phyloP scores from a whole-genome alignment of 2,888 invertebrate species.

The Scaptomyza flava region DNA sequence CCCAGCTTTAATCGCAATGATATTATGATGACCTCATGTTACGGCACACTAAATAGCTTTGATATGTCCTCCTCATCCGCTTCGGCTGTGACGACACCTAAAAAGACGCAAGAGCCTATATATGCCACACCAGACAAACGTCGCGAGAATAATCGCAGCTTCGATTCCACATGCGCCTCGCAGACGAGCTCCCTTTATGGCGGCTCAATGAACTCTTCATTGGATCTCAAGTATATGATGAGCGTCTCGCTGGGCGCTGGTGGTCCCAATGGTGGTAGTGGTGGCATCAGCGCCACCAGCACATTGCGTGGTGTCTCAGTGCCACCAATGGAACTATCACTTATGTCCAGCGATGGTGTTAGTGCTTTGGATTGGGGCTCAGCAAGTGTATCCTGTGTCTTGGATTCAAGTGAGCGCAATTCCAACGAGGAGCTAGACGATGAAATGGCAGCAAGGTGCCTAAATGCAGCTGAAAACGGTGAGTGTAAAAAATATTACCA shows the following conservation, averaged over 20 bases:
- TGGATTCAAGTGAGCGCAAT: constrained; percentile 67
- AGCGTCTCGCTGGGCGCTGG: constrained; percentile 56
- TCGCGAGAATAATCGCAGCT: constrained; percentile 79
- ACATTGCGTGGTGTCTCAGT: constrained; percentile 66
- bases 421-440: constrained; percentile 81
- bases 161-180: constrained; percentile 81
- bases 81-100: constrained; percentile 48
- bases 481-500: constrained; percentile 50
- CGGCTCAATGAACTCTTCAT: constrained; percentile 79
- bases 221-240: constrained; percentile 79
- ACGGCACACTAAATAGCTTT: constrained; percentile 82
- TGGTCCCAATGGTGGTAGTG: constrained; percentile 36
- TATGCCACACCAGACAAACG: constrained; percentile 83
- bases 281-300: constrained; percentile 59
- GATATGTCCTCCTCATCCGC: constrained; percentile 47
- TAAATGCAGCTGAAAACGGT: constrained; percentile 82
- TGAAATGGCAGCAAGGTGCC: constrained; percentile 78
- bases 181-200: constrained; percentile 82
- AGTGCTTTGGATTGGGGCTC: constrained; percentile 72
- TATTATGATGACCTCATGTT: constrained; percentile 84
- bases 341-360: constrained; percentile 68
- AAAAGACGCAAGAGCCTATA: constrained; percentile 60
- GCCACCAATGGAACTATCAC: constrained; percentile 76
- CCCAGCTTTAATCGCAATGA: constrained; percentile 73
- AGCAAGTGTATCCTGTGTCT: constrained; percentile 48